Evolutionary conservation across 2,797 vertebrate genomes (phyloP).

Genomic region (Phrynocephalus forsythii): DNA sequence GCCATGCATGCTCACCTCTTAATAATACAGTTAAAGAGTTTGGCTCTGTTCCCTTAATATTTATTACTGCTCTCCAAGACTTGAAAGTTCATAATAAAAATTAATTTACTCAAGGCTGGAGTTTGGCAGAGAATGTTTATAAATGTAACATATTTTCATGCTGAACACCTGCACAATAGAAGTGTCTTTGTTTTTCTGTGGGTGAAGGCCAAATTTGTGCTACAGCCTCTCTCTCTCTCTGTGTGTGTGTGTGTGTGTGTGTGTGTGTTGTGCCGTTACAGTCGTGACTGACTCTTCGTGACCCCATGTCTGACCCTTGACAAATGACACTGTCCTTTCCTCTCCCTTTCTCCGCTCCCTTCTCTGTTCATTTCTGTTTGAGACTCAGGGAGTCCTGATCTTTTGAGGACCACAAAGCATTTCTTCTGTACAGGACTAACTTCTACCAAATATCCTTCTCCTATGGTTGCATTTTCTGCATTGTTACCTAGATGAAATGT

Average conservation of each 20-base stretch:
- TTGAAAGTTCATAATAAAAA: background rate
- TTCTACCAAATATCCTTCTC: background rate
- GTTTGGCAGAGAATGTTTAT: background rate
- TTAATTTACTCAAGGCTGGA: background rate
- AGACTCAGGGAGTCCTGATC: background rate
- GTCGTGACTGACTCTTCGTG: too few species aligned
- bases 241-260: too few species aligned
- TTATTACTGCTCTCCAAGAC: conserved; percentile 36
- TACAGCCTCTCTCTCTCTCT: too few species aligned
- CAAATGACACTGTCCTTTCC: background rate
- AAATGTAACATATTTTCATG: conserved; percentile 12
- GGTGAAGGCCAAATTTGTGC: too few species aligned
- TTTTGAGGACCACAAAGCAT: background rate
- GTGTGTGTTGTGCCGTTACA: too few species aligned
- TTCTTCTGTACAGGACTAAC: background rate
- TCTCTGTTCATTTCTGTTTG: background rate
- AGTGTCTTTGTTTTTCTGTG: too few species aligned
- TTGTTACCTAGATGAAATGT: too few species aligned
- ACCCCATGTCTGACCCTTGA: background rate
- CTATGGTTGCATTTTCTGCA: background rate
- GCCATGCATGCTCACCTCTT: conserved; percentile 3
- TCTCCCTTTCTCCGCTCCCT: background rate
- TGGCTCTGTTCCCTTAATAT: conserved; percentile 20
- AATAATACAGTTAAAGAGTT: background rate
- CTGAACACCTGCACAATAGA: background rate